A percentile compares a stretch with the other conserved stretches of the same genome.
Conservation (phyloP, 2,113 vertebrate genomes). For the Oceanites oceanicus region DNA sequence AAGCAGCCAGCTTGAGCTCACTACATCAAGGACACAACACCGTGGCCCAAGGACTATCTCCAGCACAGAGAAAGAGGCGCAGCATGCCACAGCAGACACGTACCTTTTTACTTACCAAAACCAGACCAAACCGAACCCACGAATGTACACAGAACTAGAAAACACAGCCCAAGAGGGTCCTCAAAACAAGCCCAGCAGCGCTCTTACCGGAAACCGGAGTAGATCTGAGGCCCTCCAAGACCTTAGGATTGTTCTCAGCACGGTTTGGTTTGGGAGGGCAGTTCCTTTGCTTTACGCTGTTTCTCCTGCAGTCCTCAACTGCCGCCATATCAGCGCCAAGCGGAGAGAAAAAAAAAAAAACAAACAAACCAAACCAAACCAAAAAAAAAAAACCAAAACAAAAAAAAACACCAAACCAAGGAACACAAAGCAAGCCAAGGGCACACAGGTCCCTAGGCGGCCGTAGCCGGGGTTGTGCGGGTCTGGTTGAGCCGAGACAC, state of each 20-base stretch:
- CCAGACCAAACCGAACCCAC: constrained; percentile 66
- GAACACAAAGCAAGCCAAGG: constrained; percentile 26
- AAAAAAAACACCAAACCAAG: not conserved
- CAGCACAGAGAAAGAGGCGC: constrained; percentile 74
- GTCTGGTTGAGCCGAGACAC: constrained; percentile 58
- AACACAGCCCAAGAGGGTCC: constrained; percentile 73
- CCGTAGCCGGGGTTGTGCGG: constrained; percentile 21
- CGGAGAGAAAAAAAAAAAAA: not conserved
- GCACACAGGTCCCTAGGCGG: constrained; percentile 38
- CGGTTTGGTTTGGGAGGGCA: constrained; percentile 62
- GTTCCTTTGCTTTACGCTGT: constrained; percentile 37
- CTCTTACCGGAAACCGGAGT: constrained; percentile 72
- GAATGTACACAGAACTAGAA: constrained; percentile 76
- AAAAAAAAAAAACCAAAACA: no score
- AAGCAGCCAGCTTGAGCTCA: constrained; percentile 74
- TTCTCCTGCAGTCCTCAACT: constrained; percentile 68
- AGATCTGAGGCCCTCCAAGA: constrained; percentile 73
- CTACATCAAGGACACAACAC: constrained; percentile 77
- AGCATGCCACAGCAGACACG: constrained; percentile 71
- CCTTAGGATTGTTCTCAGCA: constrained; percentile 63
- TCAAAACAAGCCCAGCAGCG: constrained; percentile 63
- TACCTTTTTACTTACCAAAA: constrained; percentile 67
- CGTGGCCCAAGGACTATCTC: constrained; percentile 74
- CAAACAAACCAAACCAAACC: not conserved
- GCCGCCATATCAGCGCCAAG: constrained; percentile 73